Evolutionary conservation across 2,888 invertebrate genomes (phyloP), one percentile per base, ranked within the genome.

Genomic region (Physocephala rufipes): DNA sequence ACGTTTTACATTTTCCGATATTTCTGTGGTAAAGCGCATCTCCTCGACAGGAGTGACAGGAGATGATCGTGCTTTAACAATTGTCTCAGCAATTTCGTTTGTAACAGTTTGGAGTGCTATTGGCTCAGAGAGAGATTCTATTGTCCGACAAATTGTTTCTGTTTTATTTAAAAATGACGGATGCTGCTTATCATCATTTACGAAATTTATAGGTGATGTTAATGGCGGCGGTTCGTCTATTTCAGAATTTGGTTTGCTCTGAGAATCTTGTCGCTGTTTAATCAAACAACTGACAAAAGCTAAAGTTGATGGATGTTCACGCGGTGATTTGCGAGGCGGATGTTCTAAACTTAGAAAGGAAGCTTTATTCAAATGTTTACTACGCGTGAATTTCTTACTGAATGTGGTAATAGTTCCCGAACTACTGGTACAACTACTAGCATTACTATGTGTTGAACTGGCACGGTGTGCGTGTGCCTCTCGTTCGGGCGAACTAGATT

Each of bases 261-360:
- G 78, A 5, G 82, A 83, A 75, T 85, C 82, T 70, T 84, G 82
- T 0, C 85, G 79, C 74, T 85, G 84, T 21, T 90, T 88, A 12
- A 91, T 86, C 26, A 92, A 84, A 68, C 91, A 90, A 53, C 91
- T 91, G 2, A 95, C 90, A 71, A 95, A 93, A 0, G 95, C 95
- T 72, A 95, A 85, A 0, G 95, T 95, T 0, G 95, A 95, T 0
- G 95, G 95, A 82, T 95, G 95, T 82, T 95, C 95, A 26, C 95
- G 87, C 0, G 95, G 95, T 0, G 94, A 95, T 81, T 95, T 95
- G 53, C 95, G 87, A 0, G 95, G 93, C 66, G 85, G 83, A 73
- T 86, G 75, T 65, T 85, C 85, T 30, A 79, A 74, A 72, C 76
- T 78, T 47, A 80, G 77, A 67, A 80, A 77, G 24, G 63, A 79